These are phyloP conservation scores for Zaprionus inermis DNA, from an alignment of 1,140 invertebrate species.

Conservation along the genomic window DNA sequence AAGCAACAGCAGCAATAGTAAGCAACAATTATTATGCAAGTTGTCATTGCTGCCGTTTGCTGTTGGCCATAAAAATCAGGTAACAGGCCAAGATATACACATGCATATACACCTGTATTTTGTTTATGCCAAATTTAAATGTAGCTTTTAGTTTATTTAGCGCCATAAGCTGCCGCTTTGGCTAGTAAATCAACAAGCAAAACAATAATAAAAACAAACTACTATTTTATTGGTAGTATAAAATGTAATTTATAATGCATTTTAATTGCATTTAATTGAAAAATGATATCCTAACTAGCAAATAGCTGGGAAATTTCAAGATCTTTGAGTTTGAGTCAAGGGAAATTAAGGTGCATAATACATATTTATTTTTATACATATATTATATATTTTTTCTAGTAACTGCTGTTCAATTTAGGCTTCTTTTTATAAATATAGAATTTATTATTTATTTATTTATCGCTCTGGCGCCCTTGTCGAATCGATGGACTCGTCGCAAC, in stretches of 20 bases:
- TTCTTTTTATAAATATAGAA: no score
- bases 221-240: not conserved
- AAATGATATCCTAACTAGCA: no score
- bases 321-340: not conserved
- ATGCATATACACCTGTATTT: slow-evolving; percentile 24
- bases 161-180: slow-evolving; percentile 20
- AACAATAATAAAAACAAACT: not conserved
- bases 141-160: slow-evolving; percentile 54
- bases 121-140: slow-evolving; percentile 62
- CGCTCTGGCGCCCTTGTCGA: not conserved
- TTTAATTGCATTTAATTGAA: not conserved
- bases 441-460: no score
- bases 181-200: slow-evolving; percentile 38
- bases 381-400: no score
- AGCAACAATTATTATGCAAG: slow-evolving; percentile 77
- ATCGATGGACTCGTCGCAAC: not conserved
- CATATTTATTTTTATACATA: no score
- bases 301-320: not conserved
- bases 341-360: no score
- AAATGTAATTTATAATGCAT: not conserved
- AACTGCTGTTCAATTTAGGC: no score
- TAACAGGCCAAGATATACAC: slow-evolving; percentile 58
- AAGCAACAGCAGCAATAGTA: slow-evolving; percentile 8
- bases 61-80: slow-evolving; percentile 45
- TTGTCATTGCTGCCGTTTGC: slow-evolving; percentile 47